These are phyloP conservation scores for Isotomurus palustris DNA, from an alignment of 2,888 invertebrate genomes.

Conservation along the genomic window DNA sequence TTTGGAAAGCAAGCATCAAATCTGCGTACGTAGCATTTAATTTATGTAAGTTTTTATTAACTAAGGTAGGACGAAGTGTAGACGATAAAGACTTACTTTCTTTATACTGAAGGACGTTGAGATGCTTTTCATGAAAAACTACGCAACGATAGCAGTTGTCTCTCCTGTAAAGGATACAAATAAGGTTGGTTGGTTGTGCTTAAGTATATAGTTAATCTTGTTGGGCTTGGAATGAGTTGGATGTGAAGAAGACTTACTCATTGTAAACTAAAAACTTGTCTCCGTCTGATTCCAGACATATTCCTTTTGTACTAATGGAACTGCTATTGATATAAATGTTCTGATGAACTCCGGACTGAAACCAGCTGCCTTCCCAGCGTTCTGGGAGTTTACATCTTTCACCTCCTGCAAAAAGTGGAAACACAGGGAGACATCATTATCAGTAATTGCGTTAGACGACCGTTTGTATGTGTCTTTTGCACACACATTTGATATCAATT, in stretches of 20 bases:
- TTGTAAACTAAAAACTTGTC: constrained; percentile 62
- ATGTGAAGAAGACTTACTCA: constrained; percentile 45
- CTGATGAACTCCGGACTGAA: constrained; percentile 62
- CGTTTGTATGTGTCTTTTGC: neutral
- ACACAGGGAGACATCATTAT: no score
- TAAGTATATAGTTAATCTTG: neutral
- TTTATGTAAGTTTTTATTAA: neutral
- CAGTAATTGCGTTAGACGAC: neutral
- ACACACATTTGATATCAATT: neutral
- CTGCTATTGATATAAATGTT: constrained; percentile 50
- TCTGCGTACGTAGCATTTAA: neutral
- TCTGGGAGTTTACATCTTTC: constrained; percentile 36
- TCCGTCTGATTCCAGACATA: constrained; percentile 62
- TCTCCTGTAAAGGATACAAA: constrained; percentile 75
- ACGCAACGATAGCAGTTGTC: constrained; percentile 86
- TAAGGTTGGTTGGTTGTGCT: neutral
- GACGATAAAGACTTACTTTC: constrained; percentile 86
- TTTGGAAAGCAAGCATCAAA: neutral
- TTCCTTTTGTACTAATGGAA: constrained; percentile 63
- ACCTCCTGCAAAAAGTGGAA: constrained; percentile 27
- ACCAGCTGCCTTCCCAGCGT: constrained; percentile 49
- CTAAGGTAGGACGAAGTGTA: neutral
- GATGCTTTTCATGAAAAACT: constrained; percentile 90
- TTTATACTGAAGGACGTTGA: constrained; percentile 91
- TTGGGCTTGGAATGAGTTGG: no score